phyloP scores from a whole-genome alignment of 2,888 invertebrate species.

The Mesorhabditis sp. region DNA sequence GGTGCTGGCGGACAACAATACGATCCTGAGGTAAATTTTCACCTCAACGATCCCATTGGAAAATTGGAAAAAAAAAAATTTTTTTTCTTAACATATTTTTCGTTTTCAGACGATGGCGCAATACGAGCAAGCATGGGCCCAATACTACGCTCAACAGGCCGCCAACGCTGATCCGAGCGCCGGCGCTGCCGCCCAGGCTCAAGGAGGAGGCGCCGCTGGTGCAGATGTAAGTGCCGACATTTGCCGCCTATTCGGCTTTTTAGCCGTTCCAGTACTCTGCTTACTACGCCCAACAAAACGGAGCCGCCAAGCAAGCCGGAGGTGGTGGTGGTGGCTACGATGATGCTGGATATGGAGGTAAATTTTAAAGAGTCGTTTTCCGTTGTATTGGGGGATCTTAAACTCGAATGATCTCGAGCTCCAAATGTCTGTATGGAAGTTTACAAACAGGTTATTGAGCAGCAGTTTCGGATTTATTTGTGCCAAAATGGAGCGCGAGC shows the following conservation, averaged over 20 bases:
- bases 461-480: too few species aligned
- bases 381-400: neutral
- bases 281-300: constrained; percentile 12
- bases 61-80: neutral
- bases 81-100: neutral
- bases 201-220: neutral
- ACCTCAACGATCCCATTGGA: neutral
- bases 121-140: constrained; percentile 28
- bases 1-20: constrained; percentile 14
- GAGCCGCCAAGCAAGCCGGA: constrained; percentile 7
- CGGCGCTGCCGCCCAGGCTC: constrained; percentile 11
- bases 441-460: too few species aligned
- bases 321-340: constrained; percentile 12
- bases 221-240: constrained; percentile 6
- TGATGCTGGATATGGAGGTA: constrained; percentile 15
- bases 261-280: constrained; percentile 6
- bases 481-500: too few species aligned
- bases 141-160: constrained; percentile 24
- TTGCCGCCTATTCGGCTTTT: neutral
- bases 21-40: constrained; percentile 1
- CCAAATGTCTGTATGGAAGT: too few species aligned
- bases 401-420: neutral
- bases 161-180: constrained; percentile 15
- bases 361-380: constrained; percentile 7
- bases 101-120: constrained; percentile 18